Base-by-base conservation (phyloP, 2,888 invertebrate genomes). In the Eulithis testata region DNA sequence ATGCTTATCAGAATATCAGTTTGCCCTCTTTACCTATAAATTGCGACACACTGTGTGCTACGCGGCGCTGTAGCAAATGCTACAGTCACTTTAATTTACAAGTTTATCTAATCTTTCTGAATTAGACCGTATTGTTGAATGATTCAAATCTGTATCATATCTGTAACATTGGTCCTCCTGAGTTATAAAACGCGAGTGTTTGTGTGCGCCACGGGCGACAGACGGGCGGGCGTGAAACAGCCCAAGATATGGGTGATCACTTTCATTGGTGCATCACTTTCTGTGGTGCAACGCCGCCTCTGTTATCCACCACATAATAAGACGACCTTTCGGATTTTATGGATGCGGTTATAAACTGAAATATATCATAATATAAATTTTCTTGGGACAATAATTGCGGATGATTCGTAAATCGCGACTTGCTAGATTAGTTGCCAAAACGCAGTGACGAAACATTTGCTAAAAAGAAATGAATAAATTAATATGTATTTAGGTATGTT, bases 261-360 rank as follows among this genome's bases (percentile, higher is more conserved):
- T 84, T 83, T 85, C 83, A 71, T 79, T 78, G 73, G 71, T 71
- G 73, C 80, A 83, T 81, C 82, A 82, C 78, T 83, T 81, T 81
- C 77, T 63, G 73, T 85, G 80, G 79, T 70, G 78, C 77, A 80
- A 77, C 64, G 68, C 64, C 70, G 59, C 65, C 43, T 50, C 57
- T 64, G 50, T 50, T 60, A 64, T 60, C 27, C 50, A 65, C 50
- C 58, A 63, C 21, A 60, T 7, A 63, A 63, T 47, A 45, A 45
- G 14, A 43, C 49, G 49, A 66, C 3, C 44, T 56, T 12, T 56
- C 53, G 11, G 27, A 7, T 62, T 63, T 54, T 51, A 47, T 55
- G 21, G 52, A 59, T 45, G 45, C 44, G 31, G 47, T 54, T 59
- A n/a, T 43, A 14, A n/a, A 59, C 36, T 51, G 12, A 49, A 21